Base-by-base conservation (phyloP, 2,113 vertebrate genomes). In the Chroicocephalus ridibundus region DNA sequence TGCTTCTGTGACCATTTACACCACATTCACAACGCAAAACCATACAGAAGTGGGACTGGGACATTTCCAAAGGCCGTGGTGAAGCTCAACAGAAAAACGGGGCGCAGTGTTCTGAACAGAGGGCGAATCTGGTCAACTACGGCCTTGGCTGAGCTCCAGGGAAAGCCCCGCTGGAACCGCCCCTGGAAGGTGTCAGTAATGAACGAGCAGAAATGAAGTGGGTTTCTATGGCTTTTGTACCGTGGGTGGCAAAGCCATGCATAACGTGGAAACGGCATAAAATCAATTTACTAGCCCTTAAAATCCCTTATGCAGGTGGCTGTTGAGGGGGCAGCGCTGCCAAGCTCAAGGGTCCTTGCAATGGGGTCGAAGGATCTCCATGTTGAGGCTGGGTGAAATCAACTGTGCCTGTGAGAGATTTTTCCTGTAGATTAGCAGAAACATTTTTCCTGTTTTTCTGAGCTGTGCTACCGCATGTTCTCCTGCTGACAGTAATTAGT, bases 391-490 rank as follows among this genome's bases (percentile, higher is more conserved):
- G 34, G 8, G 27, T 49, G 58, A 86, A 92, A 77, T 52, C 17
- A 54, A 36, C 40, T 51, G 32, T 1, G 2, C 10, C 22, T 49
- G 24, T 0, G 2, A 47, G 8, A 29, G 25, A 38, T n/a, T 70
- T 60, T 86, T 57, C 69, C 11, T 19, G 40, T 24, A 29, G 16
- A 58, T 65, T 18, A 66, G 31, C 9, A 78, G 34, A 66, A 74
- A 55, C 5, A 46, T 51, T 83, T 38, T 38, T 42, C 34, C 27
- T 25, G 24, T 6, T 92, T 58, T 44, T 86, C 58, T 55, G 68
- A 70, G 27, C 62, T 72, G 26, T 10, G 10, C 32, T 80, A 54
- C 27, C 13, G 38, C 5, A 6, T 4, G 11, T 46, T 20, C 61
- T 51, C n/a, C 25, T 51, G 51, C 81, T 84, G 51, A 17, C 21